Conservation (phyloP, 35 echinoderm and acorn worm genomes). For the Apostichopus parvimensis region DNA sequence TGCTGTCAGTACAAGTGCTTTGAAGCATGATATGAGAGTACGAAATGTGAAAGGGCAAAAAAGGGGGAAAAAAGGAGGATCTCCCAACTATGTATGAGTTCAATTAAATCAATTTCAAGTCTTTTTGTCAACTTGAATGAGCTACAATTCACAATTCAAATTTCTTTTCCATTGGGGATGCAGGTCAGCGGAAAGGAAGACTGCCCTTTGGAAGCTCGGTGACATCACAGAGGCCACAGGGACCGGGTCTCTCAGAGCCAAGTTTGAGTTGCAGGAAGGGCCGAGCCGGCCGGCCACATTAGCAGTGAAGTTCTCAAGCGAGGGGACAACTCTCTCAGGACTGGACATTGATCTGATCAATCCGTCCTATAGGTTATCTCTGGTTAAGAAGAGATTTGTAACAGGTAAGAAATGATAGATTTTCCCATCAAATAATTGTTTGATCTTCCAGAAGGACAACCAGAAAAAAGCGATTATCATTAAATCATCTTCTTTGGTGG, state of each 20-base stretch:
- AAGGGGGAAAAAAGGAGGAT: too few relatives aligned
- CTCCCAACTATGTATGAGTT: too few relatives aligned
- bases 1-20: too few relatives aligned
- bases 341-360: slow-evolving; percentile 91
- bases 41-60: too few relatives aligned
- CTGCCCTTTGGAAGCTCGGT: slow-evolving; percentile 89
- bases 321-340: slow-evolving; percentile 87
- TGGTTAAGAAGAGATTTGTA: slow-evolving; percentile 93
- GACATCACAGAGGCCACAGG: slow-evolving; percentile 71
- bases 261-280: slow-evolving; percentile 91
- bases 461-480: too few relatives aligned
- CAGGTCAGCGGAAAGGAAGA: slow-evolving; percentile 97
- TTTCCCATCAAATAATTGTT: too few relatives aligned
- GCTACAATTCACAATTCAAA: too few relatives aligned
- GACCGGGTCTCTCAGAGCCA: slow-evolving; percentile 76
- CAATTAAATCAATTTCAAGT: too few relatives aligned
- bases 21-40: too few relatives aligned
- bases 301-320: slow-evolving; percentile 88
- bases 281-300: slow-evolving; percentile 93
- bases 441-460: too few relatives aligned
- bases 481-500: too few relatives aligned
- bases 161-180: neutral
- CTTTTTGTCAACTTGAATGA: too few relatives aligned
- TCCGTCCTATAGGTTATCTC: slow-evolving; percentile 89
- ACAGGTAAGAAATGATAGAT: slow-evolving; percentile 67